Conservation (phyloP, 1,140 invertebrate genomes). For the Dendrolimus punctatus region DNA sequence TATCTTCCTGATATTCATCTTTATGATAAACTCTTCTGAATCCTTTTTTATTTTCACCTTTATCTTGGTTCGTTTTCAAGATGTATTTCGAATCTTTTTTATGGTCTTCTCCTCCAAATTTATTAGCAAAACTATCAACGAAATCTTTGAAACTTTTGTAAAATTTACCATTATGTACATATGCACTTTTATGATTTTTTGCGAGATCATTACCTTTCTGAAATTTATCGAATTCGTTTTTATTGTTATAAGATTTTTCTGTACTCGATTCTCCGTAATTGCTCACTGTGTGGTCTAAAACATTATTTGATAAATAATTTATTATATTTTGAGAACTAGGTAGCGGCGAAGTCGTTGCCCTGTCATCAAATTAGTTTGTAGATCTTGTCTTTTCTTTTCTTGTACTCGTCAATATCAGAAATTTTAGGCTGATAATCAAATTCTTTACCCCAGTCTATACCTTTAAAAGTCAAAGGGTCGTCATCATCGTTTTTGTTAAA, state of each 20-base stretch:
- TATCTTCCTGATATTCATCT: slow-evolving; percentile 81
- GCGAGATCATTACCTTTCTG: slow-evolving; percentile 18
- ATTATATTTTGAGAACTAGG: too few relatives aligned
- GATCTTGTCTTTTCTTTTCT: slow-evolving; percentile 19
- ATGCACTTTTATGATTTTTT: slow-evolving; percentile 13
- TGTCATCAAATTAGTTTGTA: slow-evolving; percentile 13
- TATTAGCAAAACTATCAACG: slow-evolving; percentile 42
- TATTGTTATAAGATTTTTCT: slow-evolving; percentile 18
- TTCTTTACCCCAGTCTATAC: slow-evolving; percentile 36
- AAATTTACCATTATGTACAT: slow-evolving; percentile 22
- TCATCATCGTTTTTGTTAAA: slow-evolving; percentile 42
- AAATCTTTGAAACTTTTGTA: slow-evolving; percentile 46
- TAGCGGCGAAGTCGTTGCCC: not conserved
- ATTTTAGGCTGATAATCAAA: slow-evolving; percentile 30
- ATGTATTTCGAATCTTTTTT: slow-evolving; percentile 31
- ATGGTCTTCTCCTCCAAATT: slow-evolving; percentile 40
- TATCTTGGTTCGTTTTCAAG: slow-evolving; percentile 51
- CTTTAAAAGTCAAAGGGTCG: slow-evolving; percentile 41
- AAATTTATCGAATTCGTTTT: slow-evolving; percentile 22
- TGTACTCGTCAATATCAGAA: slow-evolving; percentile 15
- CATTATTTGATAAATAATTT: too few relatives aligned
- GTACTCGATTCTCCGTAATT: slow-evolving; percentile 15
- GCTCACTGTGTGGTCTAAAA: not conserved
- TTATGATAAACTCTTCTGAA: slow-evolving; percentile 80
- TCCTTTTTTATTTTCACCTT: slow-evolving; percentile 77